A percentile compares a stretch with the other conserved stretches of the same genome.
phyloP scores from a whole-genome alignment of 1,140 invertebrate species.

The Drosophila albomicans region DNA sequence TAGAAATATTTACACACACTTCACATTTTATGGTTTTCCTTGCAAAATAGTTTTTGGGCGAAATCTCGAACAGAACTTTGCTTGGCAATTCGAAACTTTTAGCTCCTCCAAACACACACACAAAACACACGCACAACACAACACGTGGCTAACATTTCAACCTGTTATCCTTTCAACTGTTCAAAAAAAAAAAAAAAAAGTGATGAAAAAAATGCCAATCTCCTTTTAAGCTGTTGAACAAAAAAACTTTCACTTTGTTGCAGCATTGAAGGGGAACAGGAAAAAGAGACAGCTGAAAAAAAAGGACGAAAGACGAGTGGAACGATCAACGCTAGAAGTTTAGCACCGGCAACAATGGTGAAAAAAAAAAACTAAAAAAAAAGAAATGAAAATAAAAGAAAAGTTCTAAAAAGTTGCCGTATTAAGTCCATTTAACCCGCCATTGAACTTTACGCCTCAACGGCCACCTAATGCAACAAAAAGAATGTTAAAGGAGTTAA shows the following conservation, averaged over 20 bases:
- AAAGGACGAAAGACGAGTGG: neutral
- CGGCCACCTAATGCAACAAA: conserved; percentile 68
- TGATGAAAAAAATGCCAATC: conserved; percentile 59
- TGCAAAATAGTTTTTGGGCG: conserved; percentile 10
- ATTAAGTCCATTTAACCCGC: conserved; percentile 83
- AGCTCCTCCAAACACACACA: neutral
- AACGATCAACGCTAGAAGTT: conserved; percentile 74
- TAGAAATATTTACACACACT: conserved; percentile 25
- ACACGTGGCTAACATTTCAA: conserved; percentile 38
- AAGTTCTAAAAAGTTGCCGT: conserved; percentile 76
- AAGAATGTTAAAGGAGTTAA: conserved; percentile 18
- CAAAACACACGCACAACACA: neutral
- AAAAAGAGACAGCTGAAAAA: neutral
- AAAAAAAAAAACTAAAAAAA: neutral
- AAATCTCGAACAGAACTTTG: conserved; percentile 19
- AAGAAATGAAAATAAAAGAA: conserved; percentile 19
- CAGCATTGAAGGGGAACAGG: conserved; percentile 9
- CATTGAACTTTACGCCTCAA: conserved; percentile 83
- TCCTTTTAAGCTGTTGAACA: conserved; percentile 77
- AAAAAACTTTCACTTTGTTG: conserved; percentile 76
- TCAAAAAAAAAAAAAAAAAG: neutral
- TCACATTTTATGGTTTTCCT: conserved; percentile 11
- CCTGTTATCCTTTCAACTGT: conserved; percentile 58
- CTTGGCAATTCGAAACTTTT: conserved; percentile 7
- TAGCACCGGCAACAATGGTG: conserved; percentile 35